These are phyloP conservation scores for Ciconia boyciana DNA, from an alignment of 2,113 vertebrate genomes.

Conservation along the genomic window DNA sequence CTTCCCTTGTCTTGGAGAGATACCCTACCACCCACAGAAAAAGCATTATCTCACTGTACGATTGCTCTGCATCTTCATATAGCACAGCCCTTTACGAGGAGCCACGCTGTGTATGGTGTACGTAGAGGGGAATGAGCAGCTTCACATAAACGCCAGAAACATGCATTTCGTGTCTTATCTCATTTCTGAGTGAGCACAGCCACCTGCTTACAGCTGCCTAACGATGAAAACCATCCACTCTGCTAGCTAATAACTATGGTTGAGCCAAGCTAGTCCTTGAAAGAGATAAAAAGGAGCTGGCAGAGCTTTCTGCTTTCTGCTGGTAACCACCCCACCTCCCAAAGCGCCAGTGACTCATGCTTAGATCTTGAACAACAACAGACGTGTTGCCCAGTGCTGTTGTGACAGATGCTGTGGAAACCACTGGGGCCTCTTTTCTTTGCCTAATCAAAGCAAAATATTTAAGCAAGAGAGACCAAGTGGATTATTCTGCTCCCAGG, in stretches of 20 bases:
- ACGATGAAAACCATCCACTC: background rate
- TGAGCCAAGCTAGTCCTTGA: background rate
- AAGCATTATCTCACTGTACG: fast-evolving
- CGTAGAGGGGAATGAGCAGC: fast-evolving
- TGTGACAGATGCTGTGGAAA: background rate
- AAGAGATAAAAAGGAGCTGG: background rate
- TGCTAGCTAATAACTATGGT: background rate
- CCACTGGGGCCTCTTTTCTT: background rate
- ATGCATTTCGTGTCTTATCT: background rate
- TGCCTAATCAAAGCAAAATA: background rate
- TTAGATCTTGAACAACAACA: background rate
- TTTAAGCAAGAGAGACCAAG: background rate
- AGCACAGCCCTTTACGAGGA: background rate
- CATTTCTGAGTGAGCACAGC: background rate
- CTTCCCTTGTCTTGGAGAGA: background rate
- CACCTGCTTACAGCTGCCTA: background rate
- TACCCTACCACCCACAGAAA: background rate
- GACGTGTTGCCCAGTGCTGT: background rate
- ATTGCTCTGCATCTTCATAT: background rate
- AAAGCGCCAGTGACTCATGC: background rate
- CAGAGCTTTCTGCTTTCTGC: background rate
- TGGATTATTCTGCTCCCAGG: background rate
- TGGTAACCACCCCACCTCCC: background rate
- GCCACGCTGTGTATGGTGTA: fast-evolving
- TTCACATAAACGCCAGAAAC: fast-evolving